phyloP scores from a whole-genome alignment of 2,797 vertebrate species.

The Limosa lapponica region DNA sequence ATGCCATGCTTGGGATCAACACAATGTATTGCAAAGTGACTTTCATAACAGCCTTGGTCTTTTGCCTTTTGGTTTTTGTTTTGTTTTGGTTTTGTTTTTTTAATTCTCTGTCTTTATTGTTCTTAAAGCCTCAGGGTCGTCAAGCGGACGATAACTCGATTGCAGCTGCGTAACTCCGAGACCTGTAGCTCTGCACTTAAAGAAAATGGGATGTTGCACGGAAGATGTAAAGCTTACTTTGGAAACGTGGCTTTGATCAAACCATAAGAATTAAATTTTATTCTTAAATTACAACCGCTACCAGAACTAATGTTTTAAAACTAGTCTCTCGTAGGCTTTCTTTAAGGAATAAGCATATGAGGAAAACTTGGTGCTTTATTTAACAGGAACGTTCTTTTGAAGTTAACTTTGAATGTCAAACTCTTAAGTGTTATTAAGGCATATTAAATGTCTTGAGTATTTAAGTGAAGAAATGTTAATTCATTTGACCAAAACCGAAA shows the following conservation, averaged over 20 bases:
- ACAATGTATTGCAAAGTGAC: background rate
- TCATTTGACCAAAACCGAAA: background rate
- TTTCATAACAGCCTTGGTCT: background rate
- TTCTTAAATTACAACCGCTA: slow-evolving; percentile 39
- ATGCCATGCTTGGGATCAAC: fast-evolving
- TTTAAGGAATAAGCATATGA: slow-evolving; percentile 56
- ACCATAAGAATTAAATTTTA: slow-evolving; percentile 44
- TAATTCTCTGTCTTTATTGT: background rate
- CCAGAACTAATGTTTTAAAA: slow-evolving; percentile 41
- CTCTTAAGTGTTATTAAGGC: slow-evolving; percentile 7
- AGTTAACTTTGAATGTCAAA: slow-evolving; percentile 17
- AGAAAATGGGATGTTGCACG: slow-evolving; percentile 8
- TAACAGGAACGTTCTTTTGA: background rate
- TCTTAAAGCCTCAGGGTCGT: slow-evolving; percentile 91
- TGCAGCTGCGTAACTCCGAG: slow-evolving; percentile 83
- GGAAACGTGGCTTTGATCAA: slow-evolving; percentile 51
- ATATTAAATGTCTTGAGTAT: background rate
- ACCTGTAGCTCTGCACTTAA: slow-evolving; percentile 10
- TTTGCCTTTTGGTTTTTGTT: background rate
- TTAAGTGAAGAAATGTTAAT: background rate
- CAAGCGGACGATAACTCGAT: slow-evolving; percentile 87
- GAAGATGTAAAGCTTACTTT: background rate
- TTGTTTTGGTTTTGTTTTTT: background rate
- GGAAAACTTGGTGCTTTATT: slow-evolving; percentile 39
- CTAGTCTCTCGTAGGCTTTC: slow-evolving; percentile 46